phyloP scores from a whole-genome alignment of 2,797 vertebrate species.

The Hydrophis major region DNA sequence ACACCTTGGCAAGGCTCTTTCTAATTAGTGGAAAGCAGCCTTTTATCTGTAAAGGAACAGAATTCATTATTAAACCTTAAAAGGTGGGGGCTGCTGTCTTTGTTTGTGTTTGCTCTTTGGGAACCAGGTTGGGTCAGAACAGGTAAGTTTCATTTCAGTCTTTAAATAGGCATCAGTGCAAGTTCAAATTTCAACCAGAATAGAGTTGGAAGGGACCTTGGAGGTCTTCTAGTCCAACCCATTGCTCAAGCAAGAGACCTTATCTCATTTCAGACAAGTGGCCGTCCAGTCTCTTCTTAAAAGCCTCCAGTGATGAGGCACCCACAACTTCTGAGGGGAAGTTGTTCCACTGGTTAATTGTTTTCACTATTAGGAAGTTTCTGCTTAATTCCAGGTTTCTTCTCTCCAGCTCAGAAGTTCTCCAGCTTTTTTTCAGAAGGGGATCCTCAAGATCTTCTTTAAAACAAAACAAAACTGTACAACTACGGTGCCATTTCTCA shows the following conservation, averaged over 20 bases:
- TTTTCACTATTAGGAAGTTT: not conserved
- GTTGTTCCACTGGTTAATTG: not conserved
- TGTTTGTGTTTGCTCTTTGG: no score
- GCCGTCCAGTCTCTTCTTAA: not conserved
- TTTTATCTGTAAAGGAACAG: no score
- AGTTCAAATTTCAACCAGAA: no score
- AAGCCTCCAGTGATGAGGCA: not conserved
- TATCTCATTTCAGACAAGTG: not conserved
- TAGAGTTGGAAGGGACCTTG: no score
- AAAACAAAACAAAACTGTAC: not conserved
- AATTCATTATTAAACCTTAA: no score
- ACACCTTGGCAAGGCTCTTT: no score
- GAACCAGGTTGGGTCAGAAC: no score
- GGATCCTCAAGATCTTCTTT: not conserved
- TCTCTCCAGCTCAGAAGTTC: not conserved
- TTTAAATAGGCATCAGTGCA: not conserved
- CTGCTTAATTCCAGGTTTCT: not conserved
- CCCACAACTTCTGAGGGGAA: not conserved
- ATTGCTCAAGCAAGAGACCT: not conserved
- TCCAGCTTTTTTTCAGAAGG: not conserved
- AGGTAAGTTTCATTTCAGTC: not conserved
- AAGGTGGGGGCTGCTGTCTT: no score
- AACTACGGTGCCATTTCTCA: slow-evolving; percentile 20
- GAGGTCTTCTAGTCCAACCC: no score
- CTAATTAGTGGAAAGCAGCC: no score